Evolutionary conservation across 2,113 vertebrate species (phyloP), one percentile per base, ranked within the genome.

Genomic region (Caranx ignobilis): DNA sequence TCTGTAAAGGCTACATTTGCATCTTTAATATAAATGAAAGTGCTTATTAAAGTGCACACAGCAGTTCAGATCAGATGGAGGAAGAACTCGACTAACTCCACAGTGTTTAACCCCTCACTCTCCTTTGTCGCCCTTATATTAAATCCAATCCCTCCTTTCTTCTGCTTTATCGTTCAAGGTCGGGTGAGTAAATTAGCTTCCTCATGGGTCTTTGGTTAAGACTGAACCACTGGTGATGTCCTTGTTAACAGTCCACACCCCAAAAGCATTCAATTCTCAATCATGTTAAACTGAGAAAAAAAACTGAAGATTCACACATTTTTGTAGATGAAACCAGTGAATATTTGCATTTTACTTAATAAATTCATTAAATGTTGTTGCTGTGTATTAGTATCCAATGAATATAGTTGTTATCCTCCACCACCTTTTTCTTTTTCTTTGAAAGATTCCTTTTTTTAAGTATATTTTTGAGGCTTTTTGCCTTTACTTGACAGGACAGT

Each of bases 11-110:
- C 93, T 94, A 94, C 93, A 94, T 95, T 94, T 95, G 94, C 95
- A 95, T 95, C 89, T 94, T 93, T 94, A 94, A 94, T 92, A 92
- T 91, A 93, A 95, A 93, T 93, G 88, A 93, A 93, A 95, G 88
- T 92, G 87, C 88, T 92, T 92, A 94, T 93, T 93, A 94, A 93
- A 91, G 85, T 87, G 88, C 89, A 94, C 84, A 84, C 75, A 75
- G 88, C 80, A 75, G 85, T 82, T 88, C 69, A 77, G 74, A 92
- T 91, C 89, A 81, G 86, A 88, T 81, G 79, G 81, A 85, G 62
- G 71, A 78, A 85, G 79, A 85, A 76, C 66, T 75, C 18, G 77
- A 89, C 81, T 91, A 77, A 92, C 90, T 91, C 81, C 59, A 56
- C 54, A 83, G 54, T 35, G 7, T 87, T 93, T 91, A 88, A 92